phyloP scores from a whole-genome alignment of 1,140 invertebrate species.

The Drosophila kanapiae region DNA sequence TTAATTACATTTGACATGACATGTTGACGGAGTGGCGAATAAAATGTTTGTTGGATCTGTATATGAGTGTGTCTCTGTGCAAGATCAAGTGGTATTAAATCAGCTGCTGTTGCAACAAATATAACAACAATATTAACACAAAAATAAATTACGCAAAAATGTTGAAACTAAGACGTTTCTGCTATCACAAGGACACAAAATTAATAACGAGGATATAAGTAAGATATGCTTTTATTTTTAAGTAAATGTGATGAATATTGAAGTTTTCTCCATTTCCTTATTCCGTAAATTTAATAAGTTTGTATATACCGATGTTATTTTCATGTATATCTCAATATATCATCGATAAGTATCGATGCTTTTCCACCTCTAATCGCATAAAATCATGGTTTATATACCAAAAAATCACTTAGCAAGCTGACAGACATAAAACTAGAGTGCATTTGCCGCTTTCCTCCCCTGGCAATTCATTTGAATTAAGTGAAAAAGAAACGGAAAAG shows the following conservation, averaged over 20 bases:
- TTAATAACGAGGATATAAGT: neutral
- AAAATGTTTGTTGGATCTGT: constrained; percentile 39
- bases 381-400: neutral
- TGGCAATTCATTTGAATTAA: constrained; percentile 60
- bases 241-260: neutral
- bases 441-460: constrained; percentile 8
- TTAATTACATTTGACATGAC: constrained; percentile 82
- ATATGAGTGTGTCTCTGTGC: constrained; percentile 29
- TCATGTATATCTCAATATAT: neutral
- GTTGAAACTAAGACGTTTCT: neutral
- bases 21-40: constrained; percentile 74
- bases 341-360: neutral
- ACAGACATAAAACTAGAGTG: neutral
- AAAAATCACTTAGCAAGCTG: constrained; percentile 8
- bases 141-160: neutral
- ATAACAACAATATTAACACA: constrained; percentile 20
- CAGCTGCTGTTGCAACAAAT: constrained; percentile 30
- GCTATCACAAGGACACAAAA: neutral
- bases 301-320: neutral
- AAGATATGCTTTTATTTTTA: no score
- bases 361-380: neutral
- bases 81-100: constrained; percentile 72
- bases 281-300: neutral
- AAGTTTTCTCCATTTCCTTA: neutral
- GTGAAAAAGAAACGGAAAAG: constrained; percentile 29